A percentile compares a stretch with the other conserved stretches of the same genome.
Evolutionary conservation across 2,888 invertebrate species (phyloP).

Genomic region (Synanthedon vespiformis): DNA sequence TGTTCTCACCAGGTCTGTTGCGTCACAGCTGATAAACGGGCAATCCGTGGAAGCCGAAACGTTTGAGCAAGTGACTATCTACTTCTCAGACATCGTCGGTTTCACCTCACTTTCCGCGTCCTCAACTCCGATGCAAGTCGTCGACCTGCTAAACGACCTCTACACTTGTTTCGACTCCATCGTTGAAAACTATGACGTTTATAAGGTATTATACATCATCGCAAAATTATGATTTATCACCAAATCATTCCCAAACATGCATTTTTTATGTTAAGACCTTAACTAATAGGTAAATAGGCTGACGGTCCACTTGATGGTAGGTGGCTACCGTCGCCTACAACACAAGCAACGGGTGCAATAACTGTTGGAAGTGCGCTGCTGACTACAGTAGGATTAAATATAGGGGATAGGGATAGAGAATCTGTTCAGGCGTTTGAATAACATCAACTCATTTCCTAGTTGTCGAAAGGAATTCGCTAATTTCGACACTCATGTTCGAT

Average conservation of each 20-base stretch:
- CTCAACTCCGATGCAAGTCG: constrained; percentile 92
- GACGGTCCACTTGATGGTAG: no score
- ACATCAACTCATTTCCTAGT: no score
- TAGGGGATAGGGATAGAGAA: no score
- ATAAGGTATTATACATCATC: constrained; percentile 76
- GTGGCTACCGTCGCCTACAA: no score
- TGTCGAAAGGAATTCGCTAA: no score
- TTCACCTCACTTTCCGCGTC: constrained; percentile 92
- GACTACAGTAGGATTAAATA: no score
- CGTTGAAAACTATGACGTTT: constrained; percentile 95
- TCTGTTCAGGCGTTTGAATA: no score
- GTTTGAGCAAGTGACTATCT: constrained; percentile 93
- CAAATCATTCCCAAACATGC: background rate
- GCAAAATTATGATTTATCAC: constrained; percentile 14
- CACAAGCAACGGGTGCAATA: no score
- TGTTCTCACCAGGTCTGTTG: constrained; percentile 75
- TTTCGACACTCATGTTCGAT: no score
- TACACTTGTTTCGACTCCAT: constrained; percentile 98
- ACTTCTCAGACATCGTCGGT: constrained; percentile 92
- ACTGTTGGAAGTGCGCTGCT: no score
- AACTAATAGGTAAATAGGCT: no score
- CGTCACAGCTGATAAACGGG: constrained; percentile 90
- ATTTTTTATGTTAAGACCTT: no score
- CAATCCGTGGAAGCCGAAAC: constrained; percentile 92
- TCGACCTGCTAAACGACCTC: constrained; percentile 95